Base-by-base conservation (phyloP, 35 echinoderm and acorn worm genomes). In the Ptychodera flava region DNA sequence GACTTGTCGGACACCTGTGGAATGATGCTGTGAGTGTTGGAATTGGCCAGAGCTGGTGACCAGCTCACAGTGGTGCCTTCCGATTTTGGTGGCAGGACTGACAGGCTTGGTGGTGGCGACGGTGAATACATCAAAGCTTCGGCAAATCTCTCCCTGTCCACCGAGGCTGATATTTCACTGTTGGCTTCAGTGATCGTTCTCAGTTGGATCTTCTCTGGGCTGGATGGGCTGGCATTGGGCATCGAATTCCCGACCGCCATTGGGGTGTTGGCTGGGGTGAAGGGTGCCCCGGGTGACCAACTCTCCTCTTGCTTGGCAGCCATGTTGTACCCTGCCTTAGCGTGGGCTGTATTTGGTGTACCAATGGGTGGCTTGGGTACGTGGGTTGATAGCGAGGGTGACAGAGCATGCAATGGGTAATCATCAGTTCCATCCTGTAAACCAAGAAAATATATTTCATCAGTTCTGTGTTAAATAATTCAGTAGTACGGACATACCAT, bases 361-460 rank as follows among this genome's bases (percentile, higher is more conserved):
- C 86, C 91, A 34, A 85, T 83, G 15, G 91, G 91, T 85, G 91
- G 81, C 76, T 93, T 85, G 1, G 91, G 91, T 38, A 93, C 91
- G 35, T 79, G 53, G 35, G 91, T 89, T 30, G 92, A 89, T 77
- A 85, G 81, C 35, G 78, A 85, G 35, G 88, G 88, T 28, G 92
- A 93, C 53, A 93, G 16, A 29, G 88, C 85, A 35, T 87, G 34
- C 1, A 88, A 75, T 38, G 77, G 87, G 45, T 64, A 64, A 22
- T 64, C 45, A 6, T 64, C 45, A 64, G 45, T 64, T 12, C 45
- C 45, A 64, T 64, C 45, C 45, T 64, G 45, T 64, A 64, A n/a
- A n/a, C n/a, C n/a, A n/a, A n/a, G n/a, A n/a, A n/a, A n/a, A n/a
- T n/a, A n/a, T n/a, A n/a, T n/a, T n/a, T n/a, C n/a, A n/a, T n/a